These are phyloP conservation scores for Octonoba sinensis DNA, from an alignment of 2,888 invertebrate species.

Conservation along the genomic window DNA sequence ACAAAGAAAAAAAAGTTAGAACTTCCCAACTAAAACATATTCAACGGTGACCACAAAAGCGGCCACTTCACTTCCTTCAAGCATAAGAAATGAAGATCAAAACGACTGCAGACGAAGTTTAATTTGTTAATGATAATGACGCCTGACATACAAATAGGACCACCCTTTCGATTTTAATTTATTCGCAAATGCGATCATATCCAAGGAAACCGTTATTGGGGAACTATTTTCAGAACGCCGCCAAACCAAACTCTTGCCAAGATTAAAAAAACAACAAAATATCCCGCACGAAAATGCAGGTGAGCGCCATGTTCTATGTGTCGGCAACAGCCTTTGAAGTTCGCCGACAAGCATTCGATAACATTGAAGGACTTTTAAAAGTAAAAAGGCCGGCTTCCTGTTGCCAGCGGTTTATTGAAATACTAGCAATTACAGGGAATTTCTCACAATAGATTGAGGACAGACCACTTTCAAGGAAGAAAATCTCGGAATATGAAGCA, in stretches of 20 bases:
- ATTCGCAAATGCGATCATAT: not conserved
- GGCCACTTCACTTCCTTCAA: no score
- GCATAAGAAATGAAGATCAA: no score
- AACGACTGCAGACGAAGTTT: no score
- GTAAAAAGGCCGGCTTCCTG: not conserved
- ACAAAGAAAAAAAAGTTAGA: no score
- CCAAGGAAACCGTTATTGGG: not conserved
- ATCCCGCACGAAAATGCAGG: conserved; percentile 4
- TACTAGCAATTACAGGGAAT: not conserved
- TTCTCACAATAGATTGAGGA: conserved; percentile 4
- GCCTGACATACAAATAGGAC: not conserved
- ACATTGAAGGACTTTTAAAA: not conserved
- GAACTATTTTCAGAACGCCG: conserved; percentile 2
- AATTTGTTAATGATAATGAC: no score
- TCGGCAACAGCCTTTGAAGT: conserved; percentile 5
- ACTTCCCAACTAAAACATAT: no score
- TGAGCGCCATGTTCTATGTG: not conserved
- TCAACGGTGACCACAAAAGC: no score
- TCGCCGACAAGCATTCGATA: not conserved
- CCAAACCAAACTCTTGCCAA: not conserved
- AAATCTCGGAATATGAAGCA: no score
- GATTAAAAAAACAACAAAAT: conserved; percentile 3
- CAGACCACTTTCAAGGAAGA: no score
- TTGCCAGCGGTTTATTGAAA: conserved; percentile 8
- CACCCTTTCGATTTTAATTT: conserved; percentile 8